Conservation (phyloP, 2,888 invertebrate genomes). For the Drosophila incognita region DNA sequence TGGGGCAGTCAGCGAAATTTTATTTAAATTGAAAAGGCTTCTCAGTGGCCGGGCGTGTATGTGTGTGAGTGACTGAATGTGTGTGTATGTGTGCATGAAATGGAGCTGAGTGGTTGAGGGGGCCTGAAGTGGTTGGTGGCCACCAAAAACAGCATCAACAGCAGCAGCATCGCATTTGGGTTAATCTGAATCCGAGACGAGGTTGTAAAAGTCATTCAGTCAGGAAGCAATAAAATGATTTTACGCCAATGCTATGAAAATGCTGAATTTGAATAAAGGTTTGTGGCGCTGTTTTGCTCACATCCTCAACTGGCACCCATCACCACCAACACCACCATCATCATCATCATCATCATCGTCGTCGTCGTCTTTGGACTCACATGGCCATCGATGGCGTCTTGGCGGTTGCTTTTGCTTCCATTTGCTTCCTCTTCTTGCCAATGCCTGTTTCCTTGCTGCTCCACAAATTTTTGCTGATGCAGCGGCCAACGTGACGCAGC, state of each 20-base stretch:
- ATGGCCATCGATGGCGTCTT: slow-evolving; percentile 69
- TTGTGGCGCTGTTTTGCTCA: slow-evolving; percentile 54
- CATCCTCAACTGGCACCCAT: slow-evolving; percentile 33
- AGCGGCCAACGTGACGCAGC: slow-evolving; percentile 66
- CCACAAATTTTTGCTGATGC: slow-evolving; percentile 70
- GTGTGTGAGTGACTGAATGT: slow-evolving; percentile 4
- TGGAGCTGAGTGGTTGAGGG: slow-evolving; percentile 6
- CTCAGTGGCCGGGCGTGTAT: slow-evolving; percentile 7
- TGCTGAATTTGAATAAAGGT: slow-evolving; percentile 80
- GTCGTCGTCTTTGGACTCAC: slow-evolving; percentile 18
- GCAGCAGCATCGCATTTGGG: slow-evolving; percentile 63
- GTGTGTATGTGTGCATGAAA: slow-evolving; percentile 11
- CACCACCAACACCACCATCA: slow-evolving; percentile 26
- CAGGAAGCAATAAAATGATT: slow-evolving; percentile 79
- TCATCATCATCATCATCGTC: not conserved
- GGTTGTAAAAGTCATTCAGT: slow-evolving; percentile 78
- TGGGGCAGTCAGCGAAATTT: slow-evolving; percentile 67
- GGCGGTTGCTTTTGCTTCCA: slow-evolving; percentile 40
- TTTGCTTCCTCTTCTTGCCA: slow-evolving; percentile 2
- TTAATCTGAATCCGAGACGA: slow-evolving; percentile 73
- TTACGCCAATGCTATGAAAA: slow-evolving; percentile 79
- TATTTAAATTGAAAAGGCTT: slow-evolving; percentile 61
- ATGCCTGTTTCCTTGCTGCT: slow-evolving; percentile 13
- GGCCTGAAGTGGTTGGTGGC: slow-evolving; percentile 8
- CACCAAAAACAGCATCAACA: slow-evolving; percentile 42